phyloP scores from a whole-genome alignment of 2,888 invertebrate genomes.

The Pasiphila rectangulata region DNA sequence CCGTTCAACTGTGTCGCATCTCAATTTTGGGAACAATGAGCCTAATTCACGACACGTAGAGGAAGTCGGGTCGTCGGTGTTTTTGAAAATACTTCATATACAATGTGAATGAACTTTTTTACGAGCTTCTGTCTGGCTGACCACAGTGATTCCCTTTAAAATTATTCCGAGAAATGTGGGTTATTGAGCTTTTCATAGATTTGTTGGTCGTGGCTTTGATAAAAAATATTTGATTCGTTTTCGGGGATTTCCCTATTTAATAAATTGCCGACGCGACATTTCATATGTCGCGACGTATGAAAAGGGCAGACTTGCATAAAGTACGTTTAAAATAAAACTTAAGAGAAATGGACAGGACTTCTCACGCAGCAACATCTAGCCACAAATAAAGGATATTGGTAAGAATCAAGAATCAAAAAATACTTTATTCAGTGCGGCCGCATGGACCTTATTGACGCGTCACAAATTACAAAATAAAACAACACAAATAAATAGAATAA shows the following conservation, averaged over 20 bases:
- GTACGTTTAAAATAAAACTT: too few species aligned
- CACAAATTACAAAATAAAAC: too few species aligned
- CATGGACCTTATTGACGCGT: too few species aligned
- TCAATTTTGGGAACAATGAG: constrained; percentile 22
- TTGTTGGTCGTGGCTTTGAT: not conserved
- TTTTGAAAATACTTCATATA: constrained; percentile 19
- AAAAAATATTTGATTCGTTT: not conserved
- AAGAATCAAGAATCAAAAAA: too few species aligned
- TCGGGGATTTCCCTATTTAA: not conserved
- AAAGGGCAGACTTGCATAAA: too few species aligned
- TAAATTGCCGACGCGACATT: not conserved
- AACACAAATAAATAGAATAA: too few species aligned
- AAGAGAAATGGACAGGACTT: too few species aligned
- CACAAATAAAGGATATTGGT: too few species aligned
- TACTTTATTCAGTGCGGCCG: too few species aligned
- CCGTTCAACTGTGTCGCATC: constrained; percentile 11
- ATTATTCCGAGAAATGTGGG: not conserved
- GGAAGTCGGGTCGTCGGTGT: constrained; percentile 37
- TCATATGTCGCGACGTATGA: not conserved
- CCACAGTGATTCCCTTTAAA: not conserved
- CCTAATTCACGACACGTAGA: constrained; percentile 43
- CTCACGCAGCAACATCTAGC: too few species aligned
- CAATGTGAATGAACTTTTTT: constrained; percentile 24
- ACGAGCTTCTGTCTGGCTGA: constrained; percentile 7
- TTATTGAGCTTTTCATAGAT: not conserved